phyloP scores from a whole-genome alignment of 2,797 vertebrate species.

The Austrolebias charrua region DNA sequence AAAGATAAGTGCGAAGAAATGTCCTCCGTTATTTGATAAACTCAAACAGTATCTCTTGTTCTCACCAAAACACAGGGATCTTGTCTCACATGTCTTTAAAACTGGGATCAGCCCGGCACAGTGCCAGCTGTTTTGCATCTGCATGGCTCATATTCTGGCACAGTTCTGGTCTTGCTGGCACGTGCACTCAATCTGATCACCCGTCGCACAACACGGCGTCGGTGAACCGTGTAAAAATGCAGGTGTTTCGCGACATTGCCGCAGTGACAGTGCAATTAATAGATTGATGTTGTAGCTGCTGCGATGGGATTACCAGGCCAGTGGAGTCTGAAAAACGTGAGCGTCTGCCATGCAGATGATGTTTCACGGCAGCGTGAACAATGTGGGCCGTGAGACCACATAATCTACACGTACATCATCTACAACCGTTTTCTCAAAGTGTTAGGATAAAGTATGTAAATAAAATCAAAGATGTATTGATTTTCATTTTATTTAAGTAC shows the following conservation, averaged over 20 bases:
- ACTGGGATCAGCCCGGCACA: slow-evolving; percentile 61
- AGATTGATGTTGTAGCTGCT: slow-evolving; percentile 60
- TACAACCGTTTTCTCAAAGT: background rate
- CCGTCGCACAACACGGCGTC: slow-evolving; percentile 45
- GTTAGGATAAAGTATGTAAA: background rate
- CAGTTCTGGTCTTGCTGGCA: slow-evolving; percentile 47
- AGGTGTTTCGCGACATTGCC: slow-evolving; percentile 67
- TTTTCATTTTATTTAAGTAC: too few relatives aligned
- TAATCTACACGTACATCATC: slow-evolving; percentile 1
- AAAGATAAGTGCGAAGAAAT: background rate
- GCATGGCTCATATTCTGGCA: slow-evolving; percentile 61
- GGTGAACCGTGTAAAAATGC: slow-evolving; percentile 63
- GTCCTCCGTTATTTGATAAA: background rate
- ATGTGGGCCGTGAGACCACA: slow-evolving; percentile 20
- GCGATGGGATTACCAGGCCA: slow-evolving; percentile 65
- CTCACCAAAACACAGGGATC: slow-evolving; percentile 26
- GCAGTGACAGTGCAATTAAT: slow-evolving; percentile 68
- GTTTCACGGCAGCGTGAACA: slow-evolving; percentile 52
- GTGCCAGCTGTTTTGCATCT: slow-evolving; percentile 77
- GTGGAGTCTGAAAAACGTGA: slow-evolving; percentile 62
- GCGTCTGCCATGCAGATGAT: slow-evolving; percentile 34
- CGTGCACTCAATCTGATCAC: slow-evolving; percentile 62
- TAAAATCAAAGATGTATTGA: too few relatives aligned
- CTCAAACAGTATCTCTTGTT: background rate
- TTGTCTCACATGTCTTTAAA: slow-evolving; percentile 60